These are phyloP conservation scores for Aethes cnicana DNA, from an alignment of 2,888 invertebrate genomes.

Conservation along the genomic window DNA sequence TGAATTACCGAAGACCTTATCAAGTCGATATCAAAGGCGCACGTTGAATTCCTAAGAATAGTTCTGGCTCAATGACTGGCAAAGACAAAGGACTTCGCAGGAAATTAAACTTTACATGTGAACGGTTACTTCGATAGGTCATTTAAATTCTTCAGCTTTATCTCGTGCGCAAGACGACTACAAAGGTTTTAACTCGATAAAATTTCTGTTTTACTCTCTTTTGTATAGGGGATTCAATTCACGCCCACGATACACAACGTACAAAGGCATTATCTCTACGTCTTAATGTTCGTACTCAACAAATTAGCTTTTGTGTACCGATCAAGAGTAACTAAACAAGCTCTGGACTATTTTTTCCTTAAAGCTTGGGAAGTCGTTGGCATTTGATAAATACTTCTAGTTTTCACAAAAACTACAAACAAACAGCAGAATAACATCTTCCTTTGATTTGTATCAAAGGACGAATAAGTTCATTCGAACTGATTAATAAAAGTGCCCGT, in stretches of 20 bases:
- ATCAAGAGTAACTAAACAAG: too few species aligned
- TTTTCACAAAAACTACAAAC: background rate
- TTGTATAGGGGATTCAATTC: too few species aligned
- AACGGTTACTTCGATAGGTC: constrained; percentile 37
- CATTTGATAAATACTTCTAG: too few species aligned
- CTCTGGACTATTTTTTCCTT: too few species aligned
- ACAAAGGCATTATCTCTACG: too few species aligned
- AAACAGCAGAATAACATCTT: background rate
- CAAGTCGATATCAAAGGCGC: background rate
- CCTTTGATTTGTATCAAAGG: background rate
- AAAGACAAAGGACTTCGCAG: constrained; percentile 52
- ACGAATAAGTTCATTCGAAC: constrained; percentile 11
- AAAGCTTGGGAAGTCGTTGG: too few species aligned
- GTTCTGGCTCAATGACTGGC: constrained; percentile 43
- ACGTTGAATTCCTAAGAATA: constrained; percentile 9
- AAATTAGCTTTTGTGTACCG: too few species aligned
- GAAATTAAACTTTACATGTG: constrained; percentile 60
- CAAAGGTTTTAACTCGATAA: constrained; percentile 9
- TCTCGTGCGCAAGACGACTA: constrained; percentile 1
- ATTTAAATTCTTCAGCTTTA: constrained; percentile 35
- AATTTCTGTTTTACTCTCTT: background rate
- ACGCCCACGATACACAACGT: too few species aligned
- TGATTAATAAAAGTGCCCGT: constrained; percentile 23
- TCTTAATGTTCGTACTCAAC: too few species aligned
- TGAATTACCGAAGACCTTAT: too few species aligned